Conservation (phyloP, 2,113 vertebrate genomes). For the Psittacula cyanocephala region DNA sequence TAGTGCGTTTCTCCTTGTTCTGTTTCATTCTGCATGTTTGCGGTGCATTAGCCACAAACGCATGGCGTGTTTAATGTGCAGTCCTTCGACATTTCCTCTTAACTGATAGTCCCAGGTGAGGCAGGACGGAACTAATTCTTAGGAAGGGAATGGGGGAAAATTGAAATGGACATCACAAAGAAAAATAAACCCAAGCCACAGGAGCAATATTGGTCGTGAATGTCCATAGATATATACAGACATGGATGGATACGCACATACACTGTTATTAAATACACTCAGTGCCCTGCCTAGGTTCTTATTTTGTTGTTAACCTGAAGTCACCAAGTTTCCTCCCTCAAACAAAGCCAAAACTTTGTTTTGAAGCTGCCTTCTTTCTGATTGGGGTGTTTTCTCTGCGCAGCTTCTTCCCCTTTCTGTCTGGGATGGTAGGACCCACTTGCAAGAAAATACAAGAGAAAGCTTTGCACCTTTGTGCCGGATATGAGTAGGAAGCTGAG, state of each 20-base stretch:
- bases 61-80: background rate
- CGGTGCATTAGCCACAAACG: background rate
- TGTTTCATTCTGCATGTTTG: fast-evolving
- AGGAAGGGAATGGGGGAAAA: background rate
- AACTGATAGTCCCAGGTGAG: background rate
- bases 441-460: background rate
- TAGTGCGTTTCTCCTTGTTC: background rate
- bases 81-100: background rate
- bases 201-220: background rate
- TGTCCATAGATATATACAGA: background rate
- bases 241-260: background rate
- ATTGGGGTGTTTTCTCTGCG: background rate
- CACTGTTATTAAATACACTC: background rate
- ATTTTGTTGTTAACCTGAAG: background rate
- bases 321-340: background rate
- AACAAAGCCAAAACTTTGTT: background rate
- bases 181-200: background rate
- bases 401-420: background rate
- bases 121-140: background rate
- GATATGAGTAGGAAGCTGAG: background rate
- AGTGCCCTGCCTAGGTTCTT: background rate
- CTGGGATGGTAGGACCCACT: background rate
- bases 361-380: background rate
- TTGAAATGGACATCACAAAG: background rate
- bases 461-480: background rate